Evolutionary conservation across 92 coral and sea anemone species (phyloP), one percentile per base, ranked within the genome.

Genomic region (Muricea muricata): DNA sequence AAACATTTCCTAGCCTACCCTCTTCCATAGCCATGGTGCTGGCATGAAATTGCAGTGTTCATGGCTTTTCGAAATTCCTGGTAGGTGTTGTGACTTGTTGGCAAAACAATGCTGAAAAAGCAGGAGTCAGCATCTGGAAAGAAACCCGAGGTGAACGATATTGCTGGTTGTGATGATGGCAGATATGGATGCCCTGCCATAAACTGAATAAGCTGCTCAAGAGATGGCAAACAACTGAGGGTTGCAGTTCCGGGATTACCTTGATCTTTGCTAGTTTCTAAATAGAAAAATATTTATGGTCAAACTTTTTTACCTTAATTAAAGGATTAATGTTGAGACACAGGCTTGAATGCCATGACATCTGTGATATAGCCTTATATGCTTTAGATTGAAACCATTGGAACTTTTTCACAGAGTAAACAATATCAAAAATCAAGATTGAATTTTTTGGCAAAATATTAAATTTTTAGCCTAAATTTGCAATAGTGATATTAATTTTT

Each of bases 51-150:
- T 31, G 87, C 87, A 21, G 82, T 73, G 45, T 84, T 84, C 87
- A 84, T 55, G 31, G 87, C 87, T 13, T 73, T 60, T 31, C 60
- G 35, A 65, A 84, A 73, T 26, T 83, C 87, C 31, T 13, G 7
- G 61, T 84, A 84, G 40, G 52, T 84, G 47, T 72, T 25, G 50
- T 84, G 60, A 18, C 40, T 0, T 10, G 11, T 18, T 33, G 82
- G 87, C 74, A 84, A 34, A 23, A 3, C 4, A 1, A 46, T 15
- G 5, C 69, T 21, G 24, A 33, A 65, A 54, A 84, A 84, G 39
- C 87, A 73, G 30, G 81, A 58, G 52, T 84, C 81, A 34, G 87
- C 55, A 47, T 84, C 87, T 73, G 87, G 74, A 47, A 14, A 84
- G 0, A 15, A 48, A 11, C 37, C 21, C 11, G 87, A 24, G 34